These are phyloP conservation scores for Oryctolagus cuniculus DNA, from an alignment of 2,113 vertebrate species.

Conservation along the genomic window DNA sequence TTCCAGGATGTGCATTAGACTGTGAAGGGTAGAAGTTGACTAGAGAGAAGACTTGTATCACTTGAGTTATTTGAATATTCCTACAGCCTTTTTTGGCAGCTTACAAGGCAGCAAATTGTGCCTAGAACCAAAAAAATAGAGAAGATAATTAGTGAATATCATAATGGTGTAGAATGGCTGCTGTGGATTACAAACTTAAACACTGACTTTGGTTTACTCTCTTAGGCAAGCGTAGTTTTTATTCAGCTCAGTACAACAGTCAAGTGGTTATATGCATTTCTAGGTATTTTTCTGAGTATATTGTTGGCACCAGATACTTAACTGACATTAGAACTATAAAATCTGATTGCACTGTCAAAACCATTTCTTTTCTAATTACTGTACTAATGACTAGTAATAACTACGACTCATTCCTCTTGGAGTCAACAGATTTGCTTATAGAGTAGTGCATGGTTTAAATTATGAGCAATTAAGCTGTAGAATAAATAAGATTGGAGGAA, in stretches of 20 bases:
- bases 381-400: constrained; percentile 33
- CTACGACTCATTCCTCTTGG: background rate
- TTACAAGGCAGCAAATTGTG: background rate
- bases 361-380: background rate
- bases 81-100: background rate
- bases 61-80: constrained; percentile 11
- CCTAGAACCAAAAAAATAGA: background rate
- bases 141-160: constrained; percentile 43
- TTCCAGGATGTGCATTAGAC: background rate
- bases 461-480: background rate
- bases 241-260: background rate
- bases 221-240: background rate
- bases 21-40: background rate
- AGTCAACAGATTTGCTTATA: background rate
- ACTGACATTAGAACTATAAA: background rate
- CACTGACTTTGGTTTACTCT: background rate
- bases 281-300: background rate
- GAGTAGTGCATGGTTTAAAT: background rate
- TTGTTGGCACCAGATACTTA: background rate
- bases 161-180: background rate
- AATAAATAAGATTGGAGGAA: background rate
- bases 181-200: background rate
- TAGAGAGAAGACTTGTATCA: background rate
- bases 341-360: background rate
- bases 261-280: constrained; percentile 13